Percentiles rank a stretch among this genome's conserved stretches.
phyloP scores from a whole-genome alignment of 2,797 vertebrate species.

The Myripristis jacobus region DNA sequence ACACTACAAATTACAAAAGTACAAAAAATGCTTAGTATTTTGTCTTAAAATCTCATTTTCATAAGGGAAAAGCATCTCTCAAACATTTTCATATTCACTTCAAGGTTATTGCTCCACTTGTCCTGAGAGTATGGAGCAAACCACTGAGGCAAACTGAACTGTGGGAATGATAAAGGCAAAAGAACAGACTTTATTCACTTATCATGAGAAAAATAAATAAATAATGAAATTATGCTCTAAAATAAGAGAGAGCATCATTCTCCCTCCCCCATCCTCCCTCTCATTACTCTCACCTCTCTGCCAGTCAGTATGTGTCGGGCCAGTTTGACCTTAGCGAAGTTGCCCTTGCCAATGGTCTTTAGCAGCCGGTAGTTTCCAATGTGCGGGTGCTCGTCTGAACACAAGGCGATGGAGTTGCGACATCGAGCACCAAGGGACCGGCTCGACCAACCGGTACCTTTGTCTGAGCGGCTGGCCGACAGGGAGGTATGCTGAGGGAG shows the following conservation, averaged over 20 bases:
- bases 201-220: no score
- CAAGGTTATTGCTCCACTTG: no score
- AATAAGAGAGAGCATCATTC: neutral
- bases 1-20: no score
- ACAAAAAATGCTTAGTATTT: no score
- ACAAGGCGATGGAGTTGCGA: constrained; percentile 96
- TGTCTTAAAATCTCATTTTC: no score
- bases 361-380: constrained; percentile 98
- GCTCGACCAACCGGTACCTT: constrained; percentile 89
- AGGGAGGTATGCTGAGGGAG: constrained; percentile 90
- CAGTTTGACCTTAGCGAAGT: constrained; percentile 98
- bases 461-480: constrained; percentile 93
- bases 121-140: no score
- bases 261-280: neutral
- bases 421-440: constrained; percentile 94
- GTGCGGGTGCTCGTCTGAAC: constrained; percentile 94
- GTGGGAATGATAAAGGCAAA: no score
- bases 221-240: no score
- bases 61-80: no score
- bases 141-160: no score
- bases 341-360: constrained; percentile 98
- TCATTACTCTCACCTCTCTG: constrained; percentile 88
- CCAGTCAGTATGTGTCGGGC: constrained; percentile 96
- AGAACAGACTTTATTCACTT: no score
- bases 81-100: no score